These are phyloP conservation scores for Tetrax tetrax DNA, from an alignment of 2,113 vertebrate species.

Conservation along the genomic window DNA sequence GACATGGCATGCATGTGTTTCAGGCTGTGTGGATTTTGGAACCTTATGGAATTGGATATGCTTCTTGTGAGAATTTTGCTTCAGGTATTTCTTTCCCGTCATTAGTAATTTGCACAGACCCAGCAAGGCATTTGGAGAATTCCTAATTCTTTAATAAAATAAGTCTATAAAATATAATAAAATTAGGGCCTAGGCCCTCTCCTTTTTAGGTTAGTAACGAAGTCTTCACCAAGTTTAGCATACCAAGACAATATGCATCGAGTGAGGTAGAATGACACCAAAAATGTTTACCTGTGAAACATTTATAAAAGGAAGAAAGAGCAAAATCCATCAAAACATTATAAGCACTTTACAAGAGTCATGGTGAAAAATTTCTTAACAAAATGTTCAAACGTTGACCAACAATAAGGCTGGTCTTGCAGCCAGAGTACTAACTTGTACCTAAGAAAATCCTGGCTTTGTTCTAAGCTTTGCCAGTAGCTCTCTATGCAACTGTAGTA, in stretches of 20 bases:
- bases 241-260: background rate
- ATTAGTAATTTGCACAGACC: background rate
- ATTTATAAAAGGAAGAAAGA: background rate
- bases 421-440: background rate
- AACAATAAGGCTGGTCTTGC: background rate
- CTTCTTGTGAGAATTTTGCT: background rate
- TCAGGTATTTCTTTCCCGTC: background rate
- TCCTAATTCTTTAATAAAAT: background rate
- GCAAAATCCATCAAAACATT: background rate
- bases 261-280: background rate
- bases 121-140: background rate
- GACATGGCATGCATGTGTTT: background rate
- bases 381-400: background rate
- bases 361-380: background rate
- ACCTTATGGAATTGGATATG: background rate
- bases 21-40: background rate
- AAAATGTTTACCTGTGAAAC: background rate
- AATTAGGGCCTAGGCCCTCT: background rate
- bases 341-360: background rate
- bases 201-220: background rate
- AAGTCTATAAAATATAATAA: background rate
- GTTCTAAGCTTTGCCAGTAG: background rate
- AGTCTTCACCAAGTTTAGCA: background rate
- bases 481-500: background rate
- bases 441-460: background rate